Base-by-base conservation (phyloP, 2,113 vertebrate genomes). In the Heterotilapia buettikoferi region DNA sequence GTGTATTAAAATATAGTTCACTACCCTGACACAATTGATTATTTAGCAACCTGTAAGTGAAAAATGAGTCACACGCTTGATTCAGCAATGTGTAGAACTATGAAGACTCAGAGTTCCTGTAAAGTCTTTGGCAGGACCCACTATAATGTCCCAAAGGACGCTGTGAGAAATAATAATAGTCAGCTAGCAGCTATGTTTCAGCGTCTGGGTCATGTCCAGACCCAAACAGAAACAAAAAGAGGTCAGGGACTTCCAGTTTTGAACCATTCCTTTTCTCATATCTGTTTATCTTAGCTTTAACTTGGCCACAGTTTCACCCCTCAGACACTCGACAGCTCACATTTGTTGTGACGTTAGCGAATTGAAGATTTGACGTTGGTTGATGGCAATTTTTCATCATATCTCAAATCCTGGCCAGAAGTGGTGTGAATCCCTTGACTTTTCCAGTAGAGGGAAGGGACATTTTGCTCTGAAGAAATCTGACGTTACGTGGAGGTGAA, bases 241-340 rank as follows among this genome's bases (percentile, higher is more conserved):
- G 86, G 68, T 82, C 89, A 78, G 38, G 33, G 31, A 54, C 83
- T 84, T 86, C 59, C 50, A 45, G 61, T 45, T 84, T 84, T 45
- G 61, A 5, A 87, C 59, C 40, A 29, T 68, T 68, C 38, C 31
- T 61, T 82, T 31, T 50, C 78, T 88, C 88, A 43, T 86, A 54
- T n/a, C 66, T 94, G 93, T 95, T 96, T 94, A 92, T 92, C 61
- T 91, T 91, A 54, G 50, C 87, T 80, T 18, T 7, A 36, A 88
- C 84, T 93, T 94, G 92, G 92, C 93, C 7, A 29, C 71, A 50
- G 84, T 24, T 78, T 80, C 24, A 7, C 45, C 47, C 54, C 16
- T 85, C 9, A 33, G 31, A 89, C 56, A 78, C 85, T 84, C 33
- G 2, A 21, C 40, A 18, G 63, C 87, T 84, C 79, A 66, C 13